Conservation (phyloP, 1,140 invertebrate species). For the Globodera rostochiensis region DNA sequence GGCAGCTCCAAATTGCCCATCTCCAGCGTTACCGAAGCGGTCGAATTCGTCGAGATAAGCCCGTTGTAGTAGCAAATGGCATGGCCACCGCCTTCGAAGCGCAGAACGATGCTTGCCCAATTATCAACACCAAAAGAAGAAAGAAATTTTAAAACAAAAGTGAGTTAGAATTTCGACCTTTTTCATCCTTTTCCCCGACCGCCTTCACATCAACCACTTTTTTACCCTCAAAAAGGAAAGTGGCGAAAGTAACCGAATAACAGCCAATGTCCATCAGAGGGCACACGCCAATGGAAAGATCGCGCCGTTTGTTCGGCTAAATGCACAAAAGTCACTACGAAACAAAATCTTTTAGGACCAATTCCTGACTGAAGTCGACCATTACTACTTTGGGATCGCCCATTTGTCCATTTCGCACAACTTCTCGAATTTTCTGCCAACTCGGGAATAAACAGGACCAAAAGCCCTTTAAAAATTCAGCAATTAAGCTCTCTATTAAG, state of each 20-base stretch:
- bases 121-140: neutral
- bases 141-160: neutral
- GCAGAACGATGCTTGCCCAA: neutral
- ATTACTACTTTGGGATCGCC: neutral
- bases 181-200: neutral
- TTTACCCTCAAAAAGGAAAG: conserved; percentile 10
- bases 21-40: neutral
- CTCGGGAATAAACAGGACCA: neutral
- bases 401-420: neutral
- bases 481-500: neutral
- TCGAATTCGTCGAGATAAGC: neutral
- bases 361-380: neutral
- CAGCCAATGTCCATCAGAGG: neutral
- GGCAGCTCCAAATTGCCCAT: neutral
- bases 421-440: conserved; percentile 1
- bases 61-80: neutral
- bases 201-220: neutral
- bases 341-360: neutral
- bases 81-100: neutral
- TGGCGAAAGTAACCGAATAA: neutral
- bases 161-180: neutral
- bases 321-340: neutral
- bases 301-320: neutral
- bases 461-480: neutral
- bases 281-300: neutral